A percentile compares a stretch with the other conserved stretches of the same genome.
Conservation (phyloP, 1,140 invertebrate species). For the Lepidurus apus region DNA sequence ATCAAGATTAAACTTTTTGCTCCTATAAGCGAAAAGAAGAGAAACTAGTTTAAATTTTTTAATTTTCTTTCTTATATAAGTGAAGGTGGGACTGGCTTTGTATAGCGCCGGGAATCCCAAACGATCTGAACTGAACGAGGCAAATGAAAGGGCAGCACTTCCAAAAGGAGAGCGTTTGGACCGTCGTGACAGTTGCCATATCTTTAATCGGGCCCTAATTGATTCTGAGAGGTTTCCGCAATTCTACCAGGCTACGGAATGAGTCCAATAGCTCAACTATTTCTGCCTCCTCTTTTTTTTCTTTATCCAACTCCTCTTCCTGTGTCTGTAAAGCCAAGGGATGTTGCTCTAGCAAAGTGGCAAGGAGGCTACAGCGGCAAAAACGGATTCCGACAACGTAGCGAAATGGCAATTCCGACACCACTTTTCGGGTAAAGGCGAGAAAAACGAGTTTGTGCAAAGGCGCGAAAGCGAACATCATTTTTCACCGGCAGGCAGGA, state of each 20-base stretch:
- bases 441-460: slow-evolving; percentile 22
- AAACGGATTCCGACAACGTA: slow-evolving; percentile 13
- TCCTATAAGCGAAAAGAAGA: too few species aligned
- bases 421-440: not conserved
- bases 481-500: not conserved
- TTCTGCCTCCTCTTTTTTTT: not conserved
- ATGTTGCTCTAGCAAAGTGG: not conserved
- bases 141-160: not conserved
- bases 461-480: slow-evolving; percentile 9
- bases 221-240: not conserved
- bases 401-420: not conserved
- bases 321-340: not conserved
- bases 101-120: too few species aligned
- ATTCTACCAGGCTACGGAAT: not conserved
- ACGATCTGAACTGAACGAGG: not conserved
- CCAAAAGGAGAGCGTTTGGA: not conserved
- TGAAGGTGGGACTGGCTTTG: too few species aligned
- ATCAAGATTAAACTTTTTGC: not conserved
- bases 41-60: too few species aligned
- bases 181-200: not conserved
- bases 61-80: too few species aligned
- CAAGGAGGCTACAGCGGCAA: not conserved
- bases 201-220: not conserved
- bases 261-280: not conserved
- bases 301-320: not conserved